Conservation (phyloP, 2,888 invertebrate species). For the Crematogaster levior region DNA sequence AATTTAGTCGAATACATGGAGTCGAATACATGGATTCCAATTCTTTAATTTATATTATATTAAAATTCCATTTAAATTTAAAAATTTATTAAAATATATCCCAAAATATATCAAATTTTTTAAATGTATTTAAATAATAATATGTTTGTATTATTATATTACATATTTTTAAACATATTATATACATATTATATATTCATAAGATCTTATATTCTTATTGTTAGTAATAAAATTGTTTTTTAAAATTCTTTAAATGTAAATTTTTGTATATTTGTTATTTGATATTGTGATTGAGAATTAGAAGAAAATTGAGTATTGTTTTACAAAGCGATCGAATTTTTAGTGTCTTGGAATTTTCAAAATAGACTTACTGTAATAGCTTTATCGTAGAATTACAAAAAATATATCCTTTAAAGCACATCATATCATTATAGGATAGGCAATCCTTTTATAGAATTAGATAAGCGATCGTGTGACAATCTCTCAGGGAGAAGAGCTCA, state of each 20-base stretch:
- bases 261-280: not conserved
- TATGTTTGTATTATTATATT: no score
- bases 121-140: no score
- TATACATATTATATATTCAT: no score
- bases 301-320: not conserved
- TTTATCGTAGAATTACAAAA: constrained; percentile 18
- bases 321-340: constrained; percentile 14
- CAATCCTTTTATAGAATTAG: constrained; percentile 21
- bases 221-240: not conserved
- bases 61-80: not conserved
- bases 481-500: not conserved
- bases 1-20: not conserved
- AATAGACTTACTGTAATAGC: not conserved
- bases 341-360: not conserved
- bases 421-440: constrained; percentile 14
- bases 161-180: no score
- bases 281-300: not conserved
- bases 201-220: not conserved
- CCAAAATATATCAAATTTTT: not conserved
- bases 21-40: no score
- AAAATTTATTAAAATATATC: not conserved
- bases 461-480: not conserved
- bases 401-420: not conserved
- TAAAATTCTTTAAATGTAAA: not conserved
- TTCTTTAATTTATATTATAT: not conserved